Evolutionary conservation across 2,888 invertebrate genomes (phyloP).

Genomic region (Eristalis tenax): DNA sequence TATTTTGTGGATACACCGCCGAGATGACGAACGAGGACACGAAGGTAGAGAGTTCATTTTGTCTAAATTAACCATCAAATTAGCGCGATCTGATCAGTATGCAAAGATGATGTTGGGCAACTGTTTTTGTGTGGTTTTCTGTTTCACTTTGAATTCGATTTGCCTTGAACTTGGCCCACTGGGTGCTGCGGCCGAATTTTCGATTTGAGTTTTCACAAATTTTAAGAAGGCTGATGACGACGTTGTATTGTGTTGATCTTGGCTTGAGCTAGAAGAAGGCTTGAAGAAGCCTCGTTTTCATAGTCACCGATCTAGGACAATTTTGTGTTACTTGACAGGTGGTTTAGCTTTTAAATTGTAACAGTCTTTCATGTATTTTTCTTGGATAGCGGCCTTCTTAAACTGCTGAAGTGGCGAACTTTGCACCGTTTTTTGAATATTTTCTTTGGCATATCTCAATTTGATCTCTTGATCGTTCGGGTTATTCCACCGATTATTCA

Average conservation of each 20-base stretch:
- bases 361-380: too few relatives aligned
- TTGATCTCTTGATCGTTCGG: neutral
- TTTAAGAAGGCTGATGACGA: too few relatives aligned
- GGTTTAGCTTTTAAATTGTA: too few relatives aligned
- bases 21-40: slow-evolving; percentile 41
- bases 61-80: neutral
- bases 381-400: too few relatives aligned
- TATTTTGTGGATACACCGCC: neutral
- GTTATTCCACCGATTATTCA: neutral
- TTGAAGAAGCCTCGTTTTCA: too few relatives aligned
- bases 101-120: neutral
- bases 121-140: neutral
- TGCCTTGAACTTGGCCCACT: neutral
- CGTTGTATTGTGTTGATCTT: neutral
- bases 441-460: neutral
- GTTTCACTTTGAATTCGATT: neutral
- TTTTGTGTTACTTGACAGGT: too few relatives aligned
- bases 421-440: too few relatives aligned
- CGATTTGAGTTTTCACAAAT: neutral
- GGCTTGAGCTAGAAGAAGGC: too few relatives aligned
- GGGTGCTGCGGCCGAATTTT: neutral
- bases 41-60: slow-evolving; percentile 15
- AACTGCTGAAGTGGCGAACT: too few relatives aligned
- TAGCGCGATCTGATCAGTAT: neutral
- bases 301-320: too few relatives aligned